phyloP scores from a whole-genome alignment of 2,888 invertebrate species.

The Andrena chrysosceles region DNA sequence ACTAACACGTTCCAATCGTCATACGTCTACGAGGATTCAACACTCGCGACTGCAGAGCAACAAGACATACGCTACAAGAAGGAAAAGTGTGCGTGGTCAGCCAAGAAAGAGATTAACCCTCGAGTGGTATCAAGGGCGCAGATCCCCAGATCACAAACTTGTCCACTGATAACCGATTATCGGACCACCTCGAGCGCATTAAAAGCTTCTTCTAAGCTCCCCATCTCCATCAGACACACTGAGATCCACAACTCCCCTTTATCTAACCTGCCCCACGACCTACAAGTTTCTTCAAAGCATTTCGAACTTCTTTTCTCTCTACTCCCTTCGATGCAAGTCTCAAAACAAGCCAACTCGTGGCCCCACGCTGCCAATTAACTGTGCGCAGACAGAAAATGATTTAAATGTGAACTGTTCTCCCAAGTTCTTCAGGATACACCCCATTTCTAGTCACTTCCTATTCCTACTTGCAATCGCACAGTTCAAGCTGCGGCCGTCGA shows the following conservation, averaged over 20 bases:
- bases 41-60: constrained; percentile 61
- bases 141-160: background rate
- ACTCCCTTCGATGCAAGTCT: background rate
- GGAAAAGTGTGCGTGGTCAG: constrained; percentile 24
- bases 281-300: background rate
- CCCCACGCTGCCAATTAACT: too few relatives aligned
- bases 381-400: background rate
- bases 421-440: background rate
- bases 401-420: background rate
- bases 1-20: constrained; percentile 47
- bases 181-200: background rate
- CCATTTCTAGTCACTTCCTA: too few relatives aligned
- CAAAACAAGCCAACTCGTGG: too few relatives aligned
- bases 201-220: background rate
- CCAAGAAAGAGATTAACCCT: constrained; percentile 53
- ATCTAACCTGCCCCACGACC: background rate
- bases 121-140: constrained; percentile 50
- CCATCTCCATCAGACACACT: background rate
- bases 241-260: background rate
- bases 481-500: background rate
- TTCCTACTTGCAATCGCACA: background rate
- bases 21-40: constrained; percentile 46
- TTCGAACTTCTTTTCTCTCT: background rate
- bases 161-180: background rate
- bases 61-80: constrained; percentile 57